phyloP scores from a whole-genome alignment of 2,113 vertebrate genomes.

The Balaeniceps rex region DNA sequence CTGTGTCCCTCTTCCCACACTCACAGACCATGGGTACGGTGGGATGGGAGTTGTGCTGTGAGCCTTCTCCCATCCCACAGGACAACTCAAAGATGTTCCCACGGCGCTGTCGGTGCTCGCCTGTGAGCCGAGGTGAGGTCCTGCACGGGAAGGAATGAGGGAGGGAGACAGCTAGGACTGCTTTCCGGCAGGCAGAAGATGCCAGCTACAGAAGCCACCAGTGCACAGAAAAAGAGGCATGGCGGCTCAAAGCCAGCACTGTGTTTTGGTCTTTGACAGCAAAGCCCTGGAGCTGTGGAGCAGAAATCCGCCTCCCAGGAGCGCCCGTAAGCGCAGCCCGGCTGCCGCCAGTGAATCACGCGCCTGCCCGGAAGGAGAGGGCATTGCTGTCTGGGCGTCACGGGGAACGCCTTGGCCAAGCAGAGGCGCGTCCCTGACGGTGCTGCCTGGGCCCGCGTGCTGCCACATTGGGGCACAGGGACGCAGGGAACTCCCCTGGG shows the following conservation, averaged over 20 bases:
- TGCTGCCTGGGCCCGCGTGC: background rate
- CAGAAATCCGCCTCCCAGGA: background rate
- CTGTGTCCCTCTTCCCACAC: accelerated
- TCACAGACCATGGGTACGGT: accelerated
- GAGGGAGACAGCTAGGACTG: background rate
- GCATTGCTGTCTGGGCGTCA: background rate
- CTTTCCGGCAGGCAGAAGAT: background rate
- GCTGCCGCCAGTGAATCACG: background rate
- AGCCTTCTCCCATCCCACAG: accelerated
- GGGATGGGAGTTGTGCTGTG: background rate
- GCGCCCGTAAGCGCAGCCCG: background rate
- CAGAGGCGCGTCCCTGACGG: background rate
- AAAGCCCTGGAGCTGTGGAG: background rate
- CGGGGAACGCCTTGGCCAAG: conserved; percentile 51
- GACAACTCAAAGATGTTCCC: background rate
- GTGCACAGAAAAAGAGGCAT: accelerated
- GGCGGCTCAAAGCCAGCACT: background rate
- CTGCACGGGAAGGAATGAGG: accelerated
- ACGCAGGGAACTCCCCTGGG: background rate
- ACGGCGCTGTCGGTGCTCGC: accelerated
- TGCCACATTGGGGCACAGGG: background rate
- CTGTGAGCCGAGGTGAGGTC: background rate
- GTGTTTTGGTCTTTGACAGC: background rate
- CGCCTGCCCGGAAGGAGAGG: accelerated
- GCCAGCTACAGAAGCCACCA: background rate